phyloP scores from a whole-genome alignment of 2,113 vertebrate species.

The Solea solea region DNA sequence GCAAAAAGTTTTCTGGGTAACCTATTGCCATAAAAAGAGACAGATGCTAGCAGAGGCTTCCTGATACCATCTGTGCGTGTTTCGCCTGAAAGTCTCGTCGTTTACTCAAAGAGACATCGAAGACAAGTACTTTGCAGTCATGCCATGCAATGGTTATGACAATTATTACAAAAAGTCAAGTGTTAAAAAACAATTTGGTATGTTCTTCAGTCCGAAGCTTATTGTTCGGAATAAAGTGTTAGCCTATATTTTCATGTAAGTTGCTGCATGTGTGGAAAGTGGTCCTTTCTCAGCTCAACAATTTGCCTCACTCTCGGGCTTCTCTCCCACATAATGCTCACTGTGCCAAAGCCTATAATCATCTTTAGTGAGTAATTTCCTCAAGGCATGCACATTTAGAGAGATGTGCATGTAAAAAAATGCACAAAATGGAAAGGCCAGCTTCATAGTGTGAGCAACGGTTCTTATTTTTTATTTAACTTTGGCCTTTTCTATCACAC shows the following conservation, averaged over 20 bases:
- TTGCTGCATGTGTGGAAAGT: constrained; percentile 29
- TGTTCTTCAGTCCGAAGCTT: not conserved
- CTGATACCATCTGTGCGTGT: not conserved
- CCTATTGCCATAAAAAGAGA: constrained; percentile 26
- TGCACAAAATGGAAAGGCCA: constrained; percentile 41
- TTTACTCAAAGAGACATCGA: not conserved
- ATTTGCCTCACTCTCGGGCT: constrained; percentile 63
- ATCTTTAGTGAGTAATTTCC: constrained; percentile 58
- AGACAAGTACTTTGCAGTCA: not conserved
- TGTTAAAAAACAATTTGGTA: not conserved
- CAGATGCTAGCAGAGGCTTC: constrained; percentile 22
- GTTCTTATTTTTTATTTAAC: not conserved
- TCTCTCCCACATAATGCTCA: constrained; percentile 63
- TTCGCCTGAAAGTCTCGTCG: too few species aligned
- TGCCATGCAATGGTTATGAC: not conserved
- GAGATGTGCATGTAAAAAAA: constrained; percentile 35
- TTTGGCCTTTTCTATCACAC: not conserved
- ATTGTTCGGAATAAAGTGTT: not conserved
- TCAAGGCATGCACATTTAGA: constrained; percentile 48
- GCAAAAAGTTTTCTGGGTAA: constrained; percentile 48
- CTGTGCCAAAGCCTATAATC: constrained; percentile 72
- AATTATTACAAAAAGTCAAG: not conserved
- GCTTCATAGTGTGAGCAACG: not conserved
- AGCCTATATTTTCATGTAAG: not conserved
- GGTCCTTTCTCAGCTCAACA: constrained; percentile 37